These are phyloP conservation scores for Sturnira hondurensis DNA, from an alignment of 2,113 vertebrate species.

Conservation along the genomic window DNA sequence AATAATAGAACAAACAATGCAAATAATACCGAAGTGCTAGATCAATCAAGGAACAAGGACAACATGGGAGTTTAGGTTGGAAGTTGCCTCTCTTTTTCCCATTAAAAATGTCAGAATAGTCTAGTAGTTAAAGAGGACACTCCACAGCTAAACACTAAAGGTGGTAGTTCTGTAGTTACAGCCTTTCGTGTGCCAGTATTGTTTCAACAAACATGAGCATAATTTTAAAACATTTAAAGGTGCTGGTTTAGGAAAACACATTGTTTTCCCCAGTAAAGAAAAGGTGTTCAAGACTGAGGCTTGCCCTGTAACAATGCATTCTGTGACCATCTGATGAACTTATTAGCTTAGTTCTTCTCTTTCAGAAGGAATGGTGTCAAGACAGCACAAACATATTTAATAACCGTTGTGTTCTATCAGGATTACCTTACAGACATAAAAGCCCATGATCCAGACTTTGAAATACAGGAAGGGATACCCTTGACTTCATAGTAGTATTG, in stretches of 20 bases:
- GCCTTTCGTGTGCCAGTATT: not conserved
- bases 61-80: not conserved
- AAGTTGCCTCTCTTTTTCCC: slow-evolving; percentile 9
- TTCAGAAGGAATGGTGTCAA: not conserved
- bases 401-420: not conserved
- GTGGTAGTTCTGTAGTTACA: not conserved
- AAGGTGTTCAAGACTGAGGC: not conserved
- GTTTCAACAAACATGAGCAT: not conserved
- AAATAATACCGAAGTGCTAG: not conserved
- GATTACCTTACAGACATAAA: not conserved
- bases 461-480: not conserved
- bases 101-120: not conserved
- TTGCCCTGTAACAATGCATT: not conserved
- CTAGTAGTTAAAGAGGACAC: not conserved
- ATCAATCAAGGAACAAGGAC: not conserved
- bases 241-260: not conserved
- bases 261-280: not conserved
- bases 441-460: not conserved
- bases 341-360: not conserved
- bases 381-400: not conserved
- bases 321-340: not conserved
- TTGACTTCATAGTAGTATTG: not conserved
- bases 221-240: not conserved
- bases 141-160: not conserved
- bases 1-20: not conserved